Evolutionary conservation across 1,140 invertebrate genomes (phyloP).

Genomic region (Platorchestia sp.): DNA sequence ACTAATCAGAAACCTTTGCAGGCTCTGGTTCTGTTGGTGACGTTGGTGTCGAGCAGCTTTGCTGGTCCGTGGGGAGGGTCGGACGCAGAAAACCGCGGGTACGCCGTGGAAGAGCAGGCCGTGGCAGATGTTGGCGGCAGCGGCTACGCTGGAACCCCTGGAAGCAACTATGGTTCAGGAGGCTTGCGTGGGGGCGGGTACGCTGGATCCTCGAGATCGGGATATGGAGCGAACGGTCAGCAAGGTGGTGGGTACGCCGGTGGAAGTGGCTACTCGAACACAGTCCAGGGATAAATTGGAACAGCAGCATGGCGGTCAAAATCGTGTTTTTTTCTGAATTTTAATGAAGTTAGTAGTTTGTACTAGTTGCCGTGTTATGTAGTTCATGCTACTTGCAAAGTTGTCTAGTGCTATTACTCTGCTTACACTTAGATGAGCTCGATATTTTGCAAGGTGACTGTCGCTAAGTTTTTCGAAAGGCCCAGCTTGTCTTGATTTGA

Average conservation of each 20-base stretch:
- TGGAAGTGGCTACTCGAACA: not conserved
- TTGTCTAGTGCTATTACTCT: not conserved
- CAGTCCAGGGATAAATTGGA: not conserved
- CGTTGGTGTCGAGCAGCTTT: not conserved
- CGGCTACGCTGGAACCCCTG: not conserved
- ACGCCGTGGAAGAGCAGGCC: not conserved
- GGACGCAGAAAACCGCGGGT: not conserved
- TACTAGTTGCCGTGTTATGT: not conserved
- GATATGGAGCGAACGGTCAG: not conserved
- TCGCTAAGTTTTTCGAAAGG: not conserved
- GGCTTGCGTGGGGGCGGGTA: not conserved
- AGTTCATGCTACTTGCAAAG: no score
- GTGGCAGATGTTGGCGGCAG: not conserved
- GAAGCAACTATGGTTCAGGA: not conserved
- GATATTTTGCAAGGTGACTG: not conserved
- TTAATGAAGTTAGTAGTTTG: not conserved
- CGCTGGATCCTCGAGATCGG: not conserved
- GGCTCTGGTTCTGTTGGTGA: not conserved
- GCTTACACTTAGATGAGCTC: not conserved
- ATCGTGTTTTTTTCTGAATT: not conserved
- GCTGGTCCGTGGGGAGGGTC: not conserved
- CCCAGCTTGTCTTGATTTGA: not conserved
- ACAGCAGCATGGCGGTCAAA: not conserved
- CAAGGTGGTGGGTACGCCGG: constrained; percentile 6
- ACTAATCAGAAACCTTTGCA: no score